Evolutionary conservation across 1,140 invertebrate species (phyloP), one percentile per base, ranked within the genome.

Genomic region (Macrobrachium rosenbergii): DNA sequence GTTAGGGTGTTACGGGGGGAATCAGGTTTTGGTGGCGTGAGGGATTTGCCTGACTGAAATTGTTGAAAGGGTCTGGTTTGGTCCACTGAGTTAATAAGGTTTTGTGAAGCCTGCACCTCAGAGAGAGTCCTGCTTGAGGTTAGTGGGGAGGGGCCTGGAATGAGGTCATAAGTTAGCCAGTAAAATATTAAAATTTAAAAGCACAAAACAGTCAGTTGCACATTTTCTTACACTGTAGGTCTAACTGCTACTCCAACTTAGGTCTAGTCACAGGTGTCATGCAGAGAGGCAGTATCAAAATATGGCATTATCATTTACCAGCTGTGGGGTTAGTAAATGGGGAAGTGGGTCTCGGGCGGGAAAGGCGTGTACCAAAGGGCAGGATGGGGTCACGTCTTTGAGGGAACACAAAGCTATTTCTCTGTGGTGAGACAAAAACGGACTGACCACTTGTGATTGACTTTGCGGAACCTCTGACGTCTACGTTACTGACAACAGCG

Each of bases 51-150:
- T 52, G 52, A 52, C 52, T 52, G 52, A 12, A 52, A 52, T 52
- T 10, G 7, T 8, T 52, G 52, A 52, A 52, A 52, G 52, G 52
- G 52, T 52, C 52, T 8, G 60, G 82, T 77, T 21, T 37, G 82
- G 58, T 86, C 82, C 72, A 37, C n/a, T 52, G 84, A 67, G 67
- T 86, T 86, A 86, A 76, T 80, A 63, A n/a, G 77, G 62, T 28
- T n/a, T 28, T 45, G 60, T 60, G 59, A 19, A 58, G 58, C 16
- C 17, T 62, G 23, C 45, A 19, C 8, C 63, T 63, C 7, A 12
- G 83, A 7, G 37, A 67, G 45, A 63, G n/a, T 78, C 69, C 52
- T 19, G 10, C 23, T 37, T 16, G 73, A 59, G 45, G 84, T 81
- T 86, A 86, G 64, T 60, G 23, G 77, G 63, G 52, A 21, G 77